A percentile compares a stretch with the other conserved stretches of the same genome.
Conservation (phyloP, 2,888 invertebrate genomes). For the Octonoba sinensis region DNA sequence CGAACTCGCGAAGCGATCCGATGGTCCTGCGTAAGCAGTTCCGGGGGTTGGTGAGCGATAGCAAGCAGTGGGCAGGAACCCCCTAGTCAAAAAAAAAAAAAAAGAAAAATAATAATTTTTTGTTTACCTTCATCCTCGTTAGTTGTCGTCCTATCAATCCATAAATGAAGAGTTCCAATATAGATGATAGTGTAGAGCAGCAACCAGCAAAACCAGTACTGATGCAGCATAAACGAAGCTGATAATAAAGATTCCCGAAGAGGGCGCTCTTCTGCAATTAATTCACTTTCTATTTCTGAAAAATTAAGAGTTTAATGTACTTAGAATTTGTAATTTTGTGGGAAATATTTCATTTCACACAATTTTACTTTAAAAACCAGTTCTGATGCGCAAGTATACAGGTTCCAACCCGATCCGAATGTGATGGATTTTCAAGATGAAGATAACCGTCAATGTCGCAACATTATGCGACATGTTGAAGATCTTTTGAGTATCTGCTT, state of each 20-base stretch:
- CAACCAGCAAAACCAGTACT: conserved; percentile 67
- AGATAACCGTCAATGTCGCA: neutral
- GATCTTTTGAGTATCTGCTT: no score
- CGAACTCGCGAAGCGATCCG: no score
- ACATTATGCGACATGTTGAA: neutral
- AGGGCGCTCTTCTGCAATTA: conserved; percentile 22
- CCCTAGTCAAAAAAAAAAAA: no score
- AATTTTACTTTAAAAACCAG: neutral
- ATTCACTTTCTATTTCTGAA: neutral
- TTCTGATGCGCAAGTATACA: neutral
- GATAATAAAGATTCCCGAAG: conserved; percentile 61
- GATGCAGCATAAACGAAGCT: conserved; percentile 63
- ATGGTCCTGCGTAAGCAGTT: no score
- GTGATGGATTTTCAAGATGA: neutral
- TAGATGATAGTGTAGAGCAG: conserved; percentile 66
- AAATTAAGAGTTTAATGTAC: neutral
- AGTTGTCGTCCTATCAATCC: conserved; percentile 62
- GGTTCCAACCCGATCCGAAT: neutral
- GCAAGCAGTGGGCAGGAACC: no score
- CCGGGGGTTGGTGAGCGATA: no score
- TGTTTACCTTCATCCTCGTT: conserved; percentile 35
- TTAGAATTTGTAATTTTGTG: neutral
- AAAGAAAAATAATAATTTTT: no score
- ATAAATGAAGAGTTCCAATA: conserved; percentile 66
- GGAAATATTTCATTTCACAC: neutral